Conservation (phyloP, 1,140 invertebrate genomes). For the Whitmania pigra region DNA sequence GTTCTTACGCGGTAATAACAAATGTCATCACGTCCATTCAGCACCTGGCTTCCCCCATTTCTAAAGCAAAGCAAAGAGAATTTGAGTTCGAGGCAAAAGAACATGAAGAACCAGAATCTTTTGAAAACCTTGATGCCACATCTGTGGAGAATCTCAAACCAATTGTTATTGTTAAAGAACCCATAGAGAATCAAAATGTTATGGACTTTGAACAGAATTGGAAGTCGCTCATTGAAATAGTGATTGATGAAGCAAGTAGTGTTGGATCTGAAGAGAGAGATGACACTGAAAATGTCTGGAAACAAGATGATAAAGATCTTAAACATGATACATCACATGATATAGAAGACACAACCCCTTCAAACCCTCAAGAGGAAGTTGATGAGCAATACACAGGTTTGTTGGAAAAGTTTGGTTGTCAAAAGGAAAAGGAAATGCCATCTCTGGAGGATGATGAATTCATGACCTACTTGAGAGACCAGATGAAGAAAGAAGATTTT, state of each 20-base stretch:
- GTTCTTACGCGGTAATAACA: not conserved
- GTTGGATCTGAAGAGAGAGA: not conserved
- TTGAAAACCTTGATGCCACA: too few species aligned
- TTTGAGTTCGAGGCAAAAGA: not conserved
- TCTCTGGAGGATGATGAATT: too few species aligned
- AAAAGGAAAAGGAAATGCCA: not conserved
- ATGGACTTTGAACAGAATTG: not conserved
- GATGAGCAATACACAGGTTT: too few species aligned
- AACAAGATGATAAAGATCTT: not conserved
- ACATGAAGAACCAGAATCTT: not conserved
- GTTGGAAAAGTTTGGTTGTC: not conserved
- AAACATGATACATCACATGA: too few species aligned
- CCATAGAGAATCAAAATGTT: not conserved
- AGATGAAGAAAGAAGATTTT: too few species aligned
- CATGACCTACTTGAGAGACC: too few species aligned
- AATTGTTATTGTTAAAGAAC: too few species aligned
- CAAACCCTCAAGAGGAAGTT: not conserved
- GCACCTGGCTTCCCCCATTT: not conserved
- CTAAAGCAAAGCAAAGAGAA: not conserved
- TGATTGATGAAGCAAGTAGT: not conserved
- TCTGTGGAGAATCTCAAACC: too few species aligned
- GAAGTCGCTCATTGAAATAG: not conserved
- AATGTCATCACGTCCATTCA: constrained; percentile 5
- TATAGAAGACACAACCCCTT: too few species aligned
- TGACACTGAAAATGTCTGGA: not conserved